Conservation (phyloP, 2,888 invertebrate species). For the Hedychridium roseum region DNA sequence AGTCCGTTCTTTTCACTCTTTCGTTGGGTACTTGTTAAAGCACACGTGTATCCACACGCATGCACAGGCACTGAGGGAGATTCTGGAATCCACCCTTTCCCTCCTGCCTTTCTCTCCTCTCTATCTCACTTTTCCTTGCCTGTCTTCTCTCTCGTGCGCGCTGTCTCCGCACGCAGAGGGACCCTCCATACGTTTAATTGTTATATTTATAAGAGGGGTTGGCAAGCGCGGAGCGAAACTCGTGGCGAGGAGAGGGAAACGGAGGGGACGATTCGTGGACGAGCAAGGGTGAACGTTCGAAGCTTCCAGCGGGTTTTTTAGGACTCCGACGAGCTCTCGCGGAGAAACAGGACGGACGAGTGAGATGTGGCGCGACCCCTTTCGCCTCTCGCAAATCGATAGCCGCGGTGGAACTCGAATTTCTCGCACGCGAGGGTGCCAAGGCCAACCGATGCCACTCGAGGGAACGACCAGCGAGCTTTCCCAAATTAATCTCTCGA, state of each 20-base stretch:
- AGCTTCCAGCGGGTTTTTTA: neutral
- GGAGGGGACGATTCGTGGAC: too few relatives aligned
- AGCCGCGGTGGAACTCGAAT: slow-evolving; percentile 30
- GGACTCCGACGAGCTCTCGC: slow-evolving; percentile 22
- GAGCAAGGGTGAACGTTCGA: too few relatives aligned
- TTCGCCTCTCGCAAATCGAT: slow-evolving; percentile 43
- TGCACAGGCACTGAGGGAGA: too few relatives aligned
- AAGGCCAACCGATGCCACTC: too few relatives aligned
- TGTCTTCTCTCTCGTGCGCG: slow-evolving; percentile 10
- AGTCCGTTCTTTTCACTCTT: too few relatives aligned
- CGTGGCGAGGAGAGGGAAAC: too few relatives aligned
- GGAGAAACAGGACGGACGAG: slow-evolving; percentile 26
- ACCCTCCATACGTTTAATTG: slow-evolving; percentile 37
- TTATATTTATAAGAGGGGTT: slow-evolving; percentile 42
- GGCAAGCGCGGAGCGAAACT: slow-evolving; percentile 2
- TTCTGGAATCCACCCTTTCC: too few relatives aligned
- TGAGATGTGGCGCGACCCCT: slow-evolving; percentile 33
- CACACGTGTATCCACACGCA: too few relatives aligned
- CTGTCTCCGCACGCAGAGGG: slow-evolving; percentile 2
- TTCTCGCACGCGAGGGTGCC: too few relatives aligned
- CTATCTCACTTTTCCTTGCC: neutral
- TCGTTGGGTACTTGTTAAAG: too few relatives aligned
- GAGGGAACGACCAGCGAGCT: too few relatives aligned
- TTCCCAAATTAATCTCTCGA: too few relatives aligned
- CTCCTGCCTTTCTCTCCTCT: slow-evolving; percentile 5